Percentiles rank a stretch among this genome's conserved stretches.
These are phyloP conservation scores for Cremastobaeus sp. DNA, from an alignment of 2,888 invertebrate species.

Conservation along the genomic window DNA sequence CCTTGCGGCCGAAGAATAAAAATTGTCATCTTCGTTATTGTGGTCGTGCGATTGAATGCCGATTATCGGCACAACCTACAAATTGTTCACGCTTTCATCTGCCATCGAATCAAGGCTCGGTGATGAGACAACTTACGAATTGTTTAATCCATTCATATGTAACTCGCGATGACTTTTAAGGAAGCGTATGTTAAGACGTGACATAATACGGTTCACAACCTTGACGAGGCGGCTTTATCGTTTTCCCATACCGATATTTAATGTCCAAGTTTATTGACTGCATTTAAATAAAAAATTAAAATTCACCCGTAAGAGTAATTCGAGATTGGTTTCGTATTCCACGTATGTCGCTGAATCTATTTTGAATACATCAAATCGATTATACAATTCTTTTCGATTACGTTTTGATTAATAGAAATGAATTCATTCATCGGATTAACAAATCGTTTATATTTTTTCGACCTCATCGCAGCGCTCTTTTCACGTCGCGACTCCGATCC, in stretches of 20 bases:
- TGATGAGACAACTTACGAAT: conserved; percentile 42
- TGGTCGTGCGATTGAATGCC: conserved; percentile 10
- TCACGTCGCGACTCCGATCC: too few species aligned
- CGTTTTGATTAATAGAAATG: too few species aligned
- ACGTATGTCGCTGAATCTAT: too few species aligned
- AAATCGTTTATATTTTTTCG: too few species aligned
- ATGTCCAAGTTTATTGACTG: neutral
- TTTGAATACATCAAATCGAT: too few species aligned
- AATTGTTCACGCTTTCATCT: conserved; percentile 28
- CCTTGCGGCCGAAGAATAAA: too few species aligned
- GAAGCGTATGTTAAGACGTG: conserved; percentile 29
- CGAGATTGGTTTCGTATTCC: too few species aligned
- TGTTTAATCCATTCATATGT: conserved; percentile 46
- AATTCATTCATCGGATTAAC: too few species aligned
- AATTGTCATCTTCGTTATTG: conserved; percentile 1
- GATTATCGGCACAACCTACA: conserved; percentile 23
- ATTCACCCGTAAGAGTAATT: too few species aligned
- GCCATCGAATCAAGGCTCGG: conserved; percentile 34
- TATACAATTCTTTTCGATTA: too few species aligned
- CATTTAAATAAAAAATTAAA: neutral
- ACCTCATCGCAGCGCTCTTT: too few species aligned
- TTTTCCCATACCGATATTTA: neutral
- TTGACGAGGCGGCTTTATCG: neutral
- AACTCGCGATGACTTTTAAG: conserved; percentile 44
- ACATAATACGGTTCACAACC: conserved; percentile 20